These are phyloP conservation scores for Mesaphorura yosii DNA, from an alignment of 1,140 invertebrate species.

Conservation along the genomic window DNA sequence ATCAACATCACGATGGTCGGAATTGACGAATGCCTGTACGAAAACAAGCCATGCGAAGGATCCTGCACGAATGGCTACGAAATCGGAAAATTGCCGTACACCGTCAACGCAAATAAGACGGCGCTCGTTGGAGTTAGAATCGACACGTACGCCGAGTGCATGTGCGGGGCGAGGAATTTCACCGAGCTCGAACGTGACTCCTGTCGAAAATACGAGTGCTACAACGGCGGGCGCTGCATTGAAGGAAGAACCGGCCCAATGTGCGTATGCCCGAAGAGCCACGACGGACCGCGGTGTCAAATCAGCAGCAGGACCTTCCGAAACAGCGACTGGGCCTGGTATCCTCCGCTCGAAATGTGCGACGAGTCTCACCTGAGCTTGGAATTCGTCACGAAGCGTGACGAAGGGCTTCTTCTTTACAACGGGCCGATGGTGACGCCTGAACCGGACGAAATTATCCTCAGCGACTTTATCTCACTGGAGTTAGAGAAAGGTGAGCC, in stretches of 20 bases:
- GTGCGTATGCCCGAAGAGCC: slow-evolving; percentile 70
- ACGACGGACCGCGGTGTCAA: slow-evolving; percentile 88
- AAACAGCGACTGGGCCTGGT: slow-evolving; percentile 90
- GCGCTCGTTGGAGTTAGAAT: slow-evolving; percentile 84
- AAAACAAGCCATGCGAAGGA: slow-evolving; percentile 88
- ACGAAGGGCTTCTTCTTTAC: slow-evolving; percentile 82
- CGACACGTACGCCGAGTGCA: slow-evolving; percentile 77
- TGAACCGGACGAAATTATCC: slow-evolving; percentile 72
- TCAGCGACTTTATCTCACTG: slow-evolving; percentile 84
- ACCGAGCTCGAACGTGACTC: slow-evolving; percentile 52
- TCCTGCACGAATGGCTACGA: slow-evolving; percentile 87
- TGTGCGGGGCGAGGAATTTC: slow-evolving; percentile 81
- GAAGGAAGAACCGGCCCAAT: slow-evolving; percentile 73
- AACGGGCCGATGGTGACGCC: slow-evolving; percentile 91
- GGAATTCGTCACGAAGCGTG: slow-evolving; percentile 83
- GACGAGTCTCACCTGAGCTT: slow-evolving; percentile 86
- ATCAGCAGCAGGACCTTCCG: slow-evolving; percentile 85
- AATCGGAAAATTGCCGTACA: slow-evolving; percentile 76
- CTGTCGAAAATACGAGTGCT: slow-evolving; percentile 78
- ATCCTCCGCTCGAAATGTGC: slow-evolving; percentile 88
- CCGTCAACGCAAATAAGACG: slow-evolving; percentile 94
- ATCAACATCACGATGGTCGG: slow-evolving; percentile 95
- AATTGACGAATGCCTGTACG: slow-evolving; percentile 91
- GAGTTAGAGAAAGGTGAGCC: slow-evolving; percentile 85
- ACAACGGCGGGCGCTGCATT: slow-evolving; percentile 86